Evolutionary conservation across 2,888 invertebrate genomes (phyloP).

Genomic region (Drosophila algonquin): DNA sequence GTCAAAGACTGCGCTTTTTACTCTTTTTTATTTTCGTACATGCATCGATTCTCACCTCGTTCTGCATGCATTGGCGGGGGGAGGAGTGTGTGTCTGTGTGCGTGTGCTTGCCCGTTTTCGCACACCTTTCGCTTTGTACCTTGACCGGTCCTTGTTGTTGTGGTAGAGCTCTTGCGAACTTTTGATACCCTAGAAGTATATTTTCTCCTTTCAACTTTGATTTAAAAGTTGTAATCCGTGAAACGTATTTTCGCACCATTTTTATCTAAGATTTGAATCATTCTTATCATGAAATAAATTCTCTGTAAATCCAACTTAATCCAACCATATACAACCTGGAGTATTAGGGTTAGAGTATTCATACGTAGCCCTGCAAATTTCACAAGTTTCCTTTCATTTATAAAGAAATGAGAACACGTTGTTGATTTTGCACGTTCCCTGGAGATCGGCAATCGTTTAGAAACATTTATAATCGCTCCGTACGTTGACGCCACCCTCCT

Average conservation of each 20-base stretch:
- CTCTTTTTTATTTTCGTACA: too few species aligned
- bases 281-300: too few species aligned
- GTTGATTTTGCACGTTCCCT: constrained; percentile 10
- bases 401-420: not conserved
- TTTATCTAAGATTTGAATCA: too few species aligned
- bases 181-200: not conserved
- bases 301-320: not conserved
- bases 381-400: not conserved
- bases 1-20: not conserved
- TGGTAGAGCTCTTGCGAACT: not conserved
- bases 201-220: too few species aligned
- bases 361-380: too few species aligned
- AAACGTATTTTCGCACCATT: too few species aligned
- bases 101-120: constrained; percentile 10
- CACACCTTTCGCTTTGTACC: constrained; percentile 11
- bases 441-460: constrained; percentile 15
- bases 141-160: constrained; percentile 3
- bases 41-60: not conserved
- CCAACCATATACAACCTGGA: not conserved
- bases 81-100: not conserved
- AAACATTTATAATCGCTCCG: constrained; percentile 26
- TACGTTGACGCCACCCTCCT: constrained; percentile 23
- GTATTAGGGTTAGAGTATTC: not conserved
- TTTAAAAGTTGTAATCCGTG: too few species aligned
- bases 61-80: not conserved